phyloP scores from a whole-genome alignment of 2,113 vertebrate species.

The Microtus richardsoni region DNA sequence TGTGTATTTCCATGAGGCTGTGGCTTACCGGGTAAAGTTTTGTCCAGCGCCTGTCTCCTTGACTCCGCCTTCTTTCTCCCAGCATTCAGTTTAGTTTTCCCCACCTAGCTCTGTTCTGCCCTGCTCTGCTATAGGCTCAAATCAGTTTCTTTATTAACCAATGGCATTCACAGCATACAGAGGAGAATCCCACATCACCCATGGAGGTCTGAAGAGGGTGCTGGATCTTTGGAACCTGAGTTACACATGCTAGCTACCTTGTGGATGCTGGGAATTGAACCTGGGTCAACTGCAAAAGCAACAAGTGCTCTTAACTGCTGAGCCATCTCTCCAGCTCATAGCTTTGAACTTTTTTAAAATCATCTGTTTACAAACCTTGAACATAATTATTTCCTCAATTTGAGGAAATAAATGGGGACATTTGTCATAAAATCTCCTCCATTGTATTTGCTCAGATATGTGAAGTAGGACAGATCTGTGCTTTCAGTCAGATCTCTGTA shows the following conservation, averaged over 20 bases:
- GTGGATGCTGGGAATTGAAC: not conserved
- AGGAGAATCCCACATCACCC: no score
- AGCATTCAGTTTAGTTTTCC: no score
- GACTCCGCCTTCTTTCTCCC: no score
- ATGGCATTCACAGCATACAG: no score
- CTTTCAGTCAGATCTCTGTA: not conserved
- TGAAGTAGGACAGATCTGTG: not conserved
- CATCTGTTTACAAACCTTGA: not conserved
- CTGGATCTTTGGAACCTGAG: not conserved
- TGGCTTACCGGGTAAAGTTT: no score
- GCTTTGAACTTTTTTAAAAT: conserved; percentile 4
- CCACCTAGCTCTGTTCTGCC: no score
- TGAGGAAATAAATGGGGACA: not conserved
- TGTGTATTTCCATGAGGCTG: no score
- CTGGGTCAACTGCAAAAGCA: not conserved
- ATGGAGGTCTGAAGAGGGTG: not conserved
- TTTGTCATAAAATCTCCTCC: not conserved
- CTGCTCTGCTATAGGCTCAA: no score
- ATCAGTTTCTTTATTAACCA: no score
- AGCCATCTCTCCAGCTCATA: not conserved
- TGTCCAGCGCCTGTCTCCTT: no score
- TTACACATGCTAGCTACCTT: not conserved
- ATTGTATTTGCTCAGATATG: not conserved
- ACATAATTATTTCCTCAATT: not conserved
- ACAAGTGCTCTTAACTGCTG: no score